Conservation (phyloP, 2,888 invertebrate species). For the Cosmopolites sordidus region DNA sequence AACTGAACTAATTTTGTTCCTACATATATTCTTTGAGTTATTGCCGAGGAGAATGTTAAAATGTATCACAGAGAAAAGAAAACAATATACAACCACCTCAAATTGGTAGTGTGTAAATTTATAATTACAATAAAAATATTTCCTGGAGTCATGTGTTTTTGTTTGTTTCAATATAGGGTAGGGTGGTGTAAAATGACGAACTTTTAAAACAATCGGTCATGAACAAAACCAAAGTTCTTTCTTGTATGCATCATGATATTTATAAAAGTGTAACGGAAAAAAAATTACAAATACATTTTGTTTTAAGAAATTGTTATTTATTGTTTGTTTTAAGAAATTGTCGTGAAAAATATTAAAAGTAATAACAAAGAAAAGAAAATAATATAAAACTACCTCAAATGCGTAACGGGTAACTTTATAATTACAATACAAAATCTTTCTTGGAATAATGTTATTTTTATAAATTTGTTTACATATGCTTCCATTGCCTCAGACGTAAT, state of each 20-base stretch:
- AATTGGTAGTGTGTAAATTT: slow-evolving; percentile 18
- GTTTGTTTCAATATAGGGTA: too few species aligned
- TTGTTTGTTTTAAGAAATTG: background rate
- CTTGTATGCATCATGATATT: too few species aligned
- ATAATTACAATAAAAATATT: slow-evolving; percentile 23
- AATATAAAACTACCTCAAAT: slow-evolving; percentile 35
- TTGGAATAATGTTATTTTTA: too few species aligned
- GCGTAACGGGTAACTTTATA: slow-evolving; percentile 19
- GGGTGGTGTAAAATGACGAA: too few species aligned
- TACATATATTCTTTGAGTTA: background rate
- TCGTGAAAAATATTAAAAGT: slow-evolving; percentile 26
- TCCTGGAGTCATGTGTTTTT: background rate
- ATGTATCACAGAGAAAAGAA: slow-evolving; percentile 33
- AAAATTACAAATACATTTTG: slow-evolving; percentile 13
- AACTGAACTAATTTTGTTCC: too few species aligned
- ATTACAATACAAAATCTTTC: slow-evolving; percentile 21
- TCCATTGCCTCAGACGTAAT: too few species aligned
- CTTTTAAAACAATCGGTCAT: too few species aligned
- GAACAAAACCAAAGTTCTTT: too few species aligned
- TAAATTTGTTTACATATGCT: too few species aligned
- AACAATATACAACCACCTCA: slow-evolving; percentile 36
- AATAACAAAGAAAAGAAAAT: slow-evolving; percentile 34
- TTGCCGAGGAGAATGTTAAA: slow-evolving; percentile 23
- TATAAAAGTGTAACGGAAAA: too few species aligned
- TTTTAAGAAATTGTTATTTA: too few species aligned